Evolutionary conservation across 2,113 vertebrate genomes (phyloP).

Genomic region (Sceloporus tristichus): DNA sequence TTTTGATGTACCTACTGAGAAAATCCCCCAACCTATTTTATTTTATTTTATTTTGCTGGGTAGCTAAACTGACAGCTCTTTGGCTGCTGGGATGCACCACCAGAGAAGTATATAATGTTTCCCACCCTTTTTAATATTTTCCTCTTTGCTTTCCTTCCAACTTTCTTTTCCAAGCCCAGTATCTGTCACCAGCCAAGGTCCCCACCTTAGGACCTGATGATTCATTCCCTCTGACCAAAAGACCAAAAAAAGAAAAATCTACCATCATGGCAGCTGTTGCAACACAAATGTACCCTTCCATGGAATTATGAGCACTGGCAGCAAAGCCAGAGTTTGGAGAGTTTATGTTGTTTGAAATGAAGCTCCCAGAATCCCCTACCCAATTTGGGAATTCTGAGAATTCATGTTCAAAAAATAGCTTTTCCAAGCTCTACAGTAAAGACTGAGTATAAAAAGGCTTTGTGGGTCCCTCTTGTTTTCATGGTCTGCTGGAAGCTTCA

Average conservation of each 20-base stretch:
- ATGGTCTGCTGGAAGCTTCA: too few species aligned
- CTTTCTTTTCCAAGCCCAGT: constrained; percentile 7
- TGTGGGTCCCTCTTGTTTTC: background rate
- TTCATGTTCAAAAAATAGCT: too few species aligned
- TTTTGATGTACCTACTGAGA: constrained; percentile 19
- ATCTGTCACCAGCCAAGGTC: constrained; percentile 35
- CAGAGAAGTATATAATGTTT: background rate
- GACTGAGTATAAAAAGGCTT: background rate
- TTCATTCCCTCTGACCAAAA: constrained; percentile 38
- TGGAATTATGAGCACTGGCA: constrained; percentile 1
- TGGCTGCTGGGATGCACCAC: background rate
- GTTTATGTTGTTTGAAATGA: background rate
- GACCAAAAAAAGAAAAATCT: background rate
- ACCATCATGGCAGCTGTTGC: fast-evolving
- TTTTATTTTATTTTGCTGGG: background rate
- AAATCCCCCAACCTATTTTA: background rate
- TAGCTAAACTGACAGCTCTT: fast-evolving
- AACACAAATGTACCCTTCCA: constrained; percentile 19
- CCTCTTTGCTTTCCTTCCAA: background rate
- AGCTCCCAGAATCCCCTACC: too few species aligned
- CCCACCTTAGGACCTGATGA: constrained; percentile 34
- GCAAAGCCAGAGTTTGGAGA: background rate
- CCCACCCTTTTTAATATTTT: constrained; percentile 5
- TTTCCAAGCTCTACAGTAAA: too few species aligned
- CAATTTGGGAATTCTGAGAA: too few species aligned